A percentile compares a stretch with the other conserved stretches of the same genome.
phyloP scores from a whole-genome alignment of 2,113 vertebrate species.

The Cyphomyrus discorhynchus region DNA sequence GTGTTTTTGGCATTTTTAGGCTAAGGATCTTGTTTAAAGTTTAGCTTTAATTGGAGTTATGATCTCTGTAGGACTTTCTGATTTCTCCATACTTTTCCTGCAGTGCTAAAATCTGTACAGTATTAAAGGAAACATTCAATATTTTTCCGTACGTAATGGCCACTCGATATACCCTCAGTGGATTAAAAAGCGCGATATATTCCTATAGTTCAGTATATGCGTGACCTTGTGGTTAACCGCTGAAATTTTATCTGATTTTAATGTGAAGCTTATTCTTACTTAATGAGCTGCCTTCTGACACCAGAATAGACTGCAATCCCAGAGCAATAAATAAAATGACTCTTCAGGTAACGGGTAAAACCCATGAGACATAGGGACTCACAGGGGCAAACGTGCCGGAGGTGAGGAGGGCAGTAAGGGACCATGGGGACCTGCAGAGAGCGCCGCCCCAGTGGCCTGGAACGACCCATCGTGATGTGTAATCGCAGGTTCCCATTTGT shows the following conservation, averaged over 20 bases:
- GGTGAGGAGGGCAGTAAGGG: neutral
- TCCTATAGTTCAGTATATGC: neutral
- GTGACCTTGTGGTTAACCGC: neutral
- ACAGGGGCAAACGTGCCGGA: neutral
- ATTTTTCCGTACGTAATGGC: neutral
- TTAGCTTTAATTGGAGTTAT: neutral
- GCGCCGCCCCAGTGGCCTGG: neutral
- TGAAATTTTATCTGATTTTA: slow-evolving; percentile 3
- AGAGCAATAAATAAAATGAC: neutral
- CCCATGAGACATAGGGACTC: neutral
- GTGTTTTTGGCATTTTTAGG: neutral
- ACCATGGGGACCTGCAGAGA: neutral
- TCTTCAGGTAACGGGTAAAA: neutral
- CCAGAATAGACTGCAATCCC: neutral
- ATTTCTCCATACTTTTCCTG: neutral
- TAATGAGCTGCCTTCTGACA: neutral
- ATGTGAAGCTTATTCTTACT: neutral
- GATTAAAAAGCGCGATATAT: neutral
- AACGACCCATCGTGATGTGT: neutral
- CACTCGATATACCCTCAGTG: neutral
- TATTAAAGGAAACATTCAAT: neutral
- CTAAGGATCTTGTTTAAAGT: neutral
- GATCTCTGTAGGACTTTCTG: neutral
- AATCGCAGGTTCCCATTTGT: neutral
- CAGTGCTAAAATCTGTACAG: neutral